Conservation (phyloP, 2,888 invertebrate species). For the Pherbina coryleti region DNA sequence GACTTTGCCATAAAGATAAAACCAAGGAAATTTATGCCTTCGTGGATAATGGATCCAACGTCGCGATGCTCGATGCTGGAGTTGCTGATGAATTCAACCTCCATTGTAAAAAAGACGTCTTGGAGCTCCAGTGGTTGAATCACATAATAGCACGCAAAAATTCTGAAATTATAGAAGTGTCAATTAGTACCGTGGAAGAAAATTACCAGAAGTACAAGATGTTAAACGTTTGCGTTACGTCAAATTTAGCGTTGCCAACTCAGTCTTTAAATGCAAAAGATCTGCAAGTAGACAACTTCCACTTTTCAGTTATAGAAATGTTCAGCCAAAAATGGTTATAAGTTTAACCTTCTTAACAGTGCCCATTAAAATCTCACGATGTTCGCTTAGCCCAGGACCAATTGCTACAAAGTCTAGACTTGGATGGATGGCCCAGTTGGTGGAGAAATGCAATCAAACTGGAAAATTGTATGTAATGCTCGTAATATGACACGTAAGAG, state of each 20-base stretch:
- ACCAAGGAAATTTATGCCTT: slow-evolving; percentile 36
- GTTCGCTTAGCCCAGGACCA: not conserved
- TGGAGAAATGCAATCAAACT: too few species aligned
- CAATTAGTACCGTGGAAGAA: slow-evolving; percentile 9
- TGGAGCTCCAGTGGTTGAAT: slow-evolving; percentile 31
- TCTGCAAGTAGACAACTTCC: too few species aligned
- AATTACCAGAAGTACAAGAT: slow-evolving; percentile 18
- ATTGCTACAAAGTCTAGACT: slow-evolving; percentile 19
- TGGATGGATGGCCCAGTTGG: slow-evolving; percentile 12
- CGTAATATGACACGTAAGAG: not conserved
- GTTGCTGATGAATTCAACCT: slow-evolving; percentile 6
- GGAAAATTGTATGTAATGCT: slow-evolving; percentile 2
- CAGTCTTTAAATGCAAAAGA: too few species aligned
- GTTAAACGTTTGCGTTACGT: slow-evolving; percentile 29
- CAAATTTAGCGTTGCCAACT: too few species aligned
- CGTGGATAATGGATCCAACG: slow-evolving; percentile 28
- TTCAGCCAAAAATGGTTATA: too few species aligned
- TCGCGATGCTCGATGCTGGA: slow-evolving; percentile 11
- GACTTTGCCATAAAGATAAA: slow-evolving; percentile 4
- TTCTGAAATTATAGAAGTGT: slow-evolving; percentile 13
- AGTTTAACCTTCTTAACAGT: too few species aligned
- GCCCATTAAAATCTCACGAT: too few species aligned
- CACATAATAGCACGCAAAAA: not conserved
- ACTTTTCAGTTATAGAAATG: too few species aligned
- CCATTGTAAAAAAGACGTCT: not conserved